Evolutionary conservation across 2,797 vertebrate genomes (phyloP), one percentile per base, ranked within the genome.

Genomic region (Gymnodraco acuticeps): DNA sequence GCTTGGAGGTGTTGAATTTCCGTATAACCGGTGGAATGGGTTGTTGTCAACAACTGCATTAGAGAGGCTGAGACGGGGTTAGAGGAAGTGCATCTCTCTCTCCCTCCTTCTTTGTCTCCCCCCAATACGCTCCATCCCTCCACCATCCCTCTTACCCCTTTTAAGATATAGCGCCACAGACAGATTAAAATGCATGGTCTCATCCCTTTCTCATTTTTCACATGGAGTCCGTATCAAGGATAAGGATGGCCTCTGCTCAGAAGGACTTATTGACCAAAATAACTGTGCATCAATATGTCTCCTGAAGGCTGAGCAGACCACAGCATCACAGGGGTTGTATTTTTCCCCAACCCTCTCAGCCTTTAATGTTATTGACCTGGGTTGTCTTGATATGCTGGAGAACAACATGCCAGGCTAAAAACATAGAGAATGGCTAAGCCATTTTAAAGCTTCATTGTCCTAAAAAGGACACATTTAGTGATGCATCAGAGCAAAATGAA

Each of bases 261-360:
- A 94, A 89, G 86, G 92, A 94, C 91, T 91, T 94, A 95, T 94
- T 95, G 95, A 95, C 93, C 89, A 93, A 94, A 95, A 95, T 94
- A 94, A 93, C 92, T 81, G 83, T 90, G 89, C 91, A 87, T 94
- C 92, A 94, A 95, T 94, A 94, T 86, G 88, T 92, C 92, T 91
- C 93, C 93, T 82, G 88, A 93, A 95, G 93, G 92, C 93, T 91
- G 86, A 88, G 90, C 83, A 79, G 85, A 80, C 88, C 84, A 83
- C 75, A 52, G 86, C 86, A 78, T 90, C 89, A 85, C 84, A 88
- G 81, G 75, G 88, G 78, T 88, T 93, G 90, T 89, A 90, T 94
- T 93, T 93, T 93, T 92, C 83, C 89, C 88, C 80, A 76, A 81
- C 78, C 82, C 82, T 71, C 74, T 75, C 81, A 85, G 78, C 81